Percentiles rank a stretch among this genome's conserved stretches.
These are phyloP conservation scores for Tetramorium parvispinum DNA, from an alignment of 1,140 invertebrate species.

Conservation along the genomic window DNA sequence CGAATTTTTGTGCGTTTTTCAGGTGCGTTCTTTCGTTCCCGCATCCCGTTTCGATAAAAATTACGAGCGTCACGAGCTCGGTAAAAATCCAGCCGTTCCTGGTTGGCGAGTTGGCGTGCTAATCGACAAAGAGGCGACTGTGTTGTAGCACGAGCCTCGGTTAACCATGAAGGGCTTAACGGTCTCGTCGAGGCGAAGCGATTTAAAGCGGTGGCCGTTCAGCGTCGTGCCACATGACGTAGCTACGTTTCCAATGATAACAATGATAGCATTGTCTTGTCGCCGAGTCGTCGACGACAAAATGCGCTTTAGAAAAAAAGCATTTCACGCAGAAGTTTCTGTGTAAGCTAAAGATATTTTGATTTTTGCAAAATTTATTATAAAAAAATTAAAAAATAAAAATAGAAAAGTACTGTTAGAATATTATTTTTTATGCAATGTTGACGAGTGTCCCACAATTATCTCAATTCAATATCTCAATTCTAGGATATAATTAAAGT, in stretches of 20 bases:
- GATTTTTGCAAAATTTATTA: neutral
- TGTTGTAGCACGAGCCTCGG: conserved; percentile 69
- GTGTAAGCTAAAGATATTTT: neutral
- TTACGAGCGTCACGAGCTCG: conserved; percentile 51
- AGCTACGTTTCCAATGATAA: conserved; percentile 72
- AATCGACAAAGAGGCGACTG: conserved; percentile 75
- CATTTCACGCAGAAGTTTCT: neutral
- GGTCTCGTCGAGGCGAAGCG: conserved; percentile 63
- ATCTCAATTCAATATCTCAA: neutral
- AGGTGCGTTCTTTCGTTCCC: conserved; percentile 43
- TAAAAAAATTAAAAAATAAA: neutral
- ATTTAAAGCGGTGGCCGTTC: conserved; percentile 67
- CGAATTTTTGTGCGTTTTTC: conserved; percentile 56
- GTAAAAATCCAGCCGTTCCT: conserved; percentile 64
- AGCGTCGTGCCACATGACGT: conserved; percentile 48
- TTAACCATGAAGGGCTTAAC: conserved; percentile 71
- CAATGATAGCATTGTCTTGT: conserved; percentile 79
- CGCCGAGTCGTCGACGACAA: conserved; percentile 56
- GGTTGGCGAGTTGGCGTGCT: conserved; percentile 57
- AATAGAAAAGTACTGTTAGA: no score
- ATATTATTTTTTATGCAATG: neutral
- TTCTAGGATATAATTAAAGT: neutral
- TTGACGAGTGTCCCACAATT: no score
- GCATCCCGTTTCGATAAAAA: conserved; percentile 56
- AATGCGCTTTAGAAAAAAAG: conserved; percentile 18